Evolutionary conservation across 2,113 vertebrate genomes (phyloP), one percentile per base, ranked within the genome.

Genomic region (Rhodinocichla rosea): DNA sequence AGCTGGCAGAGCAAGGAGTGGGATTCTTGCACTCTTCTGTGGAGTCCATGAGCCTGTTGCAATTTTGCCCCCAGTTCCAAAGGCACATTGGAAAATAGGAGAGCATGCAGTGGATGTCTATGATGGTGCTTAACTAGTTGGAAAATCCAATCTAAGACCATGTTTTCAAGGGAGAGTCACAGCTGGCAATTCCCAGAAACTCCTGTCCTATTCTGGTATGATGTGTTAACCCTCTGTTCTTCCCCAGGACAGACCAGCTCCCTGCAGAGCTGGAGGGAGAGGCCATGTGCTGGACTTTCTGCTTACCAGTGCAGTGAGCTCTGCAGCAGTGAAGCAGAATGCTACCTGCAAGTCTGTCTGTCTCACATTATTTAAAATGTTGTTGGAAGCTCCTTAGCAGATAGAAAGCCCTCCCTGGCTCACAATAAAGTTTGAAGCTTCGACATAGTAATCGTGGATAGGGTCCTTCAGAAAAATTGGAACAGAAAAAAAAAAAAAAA

Each of bases 401-500:
- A 65, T 24, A 32, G 81, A 87, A 78, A 37, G 0, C 4, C 24
- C 10, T 71, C 20, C 15, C 28, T 45, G 40, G 22, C 62, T 87
- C 50, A 33, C 28, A 67, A 83, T 11, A 19, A 84, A 74, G 14
- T 44, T 8, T 88, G 75, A 78, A 78, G 20, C 2, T 4, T 32
- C 0, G 0, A 40, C 1, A 0, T 13, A 65, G 47, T 53, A 50
- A 77, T 75, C 10, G 2, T 32, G 39, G 59, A 89, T 52, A 81
- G 11, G 30, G 28, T 73, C 62, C 33, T 83, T 83, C 68, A 67
- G 73, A 85, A 94, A 65, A 92, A 70, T 11, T 55, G 19, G 64
- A 94, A 80, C 26, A 52, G 52, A 57, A 45, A 24, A 63, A 55
- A 26, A 56, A 32, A 56, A 33, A 35, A 56, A 28, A 13, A 70